phyloP scores from a whole-genome alignment of 2,113 vertebrate species.

The Pitta sordida region DNA sequence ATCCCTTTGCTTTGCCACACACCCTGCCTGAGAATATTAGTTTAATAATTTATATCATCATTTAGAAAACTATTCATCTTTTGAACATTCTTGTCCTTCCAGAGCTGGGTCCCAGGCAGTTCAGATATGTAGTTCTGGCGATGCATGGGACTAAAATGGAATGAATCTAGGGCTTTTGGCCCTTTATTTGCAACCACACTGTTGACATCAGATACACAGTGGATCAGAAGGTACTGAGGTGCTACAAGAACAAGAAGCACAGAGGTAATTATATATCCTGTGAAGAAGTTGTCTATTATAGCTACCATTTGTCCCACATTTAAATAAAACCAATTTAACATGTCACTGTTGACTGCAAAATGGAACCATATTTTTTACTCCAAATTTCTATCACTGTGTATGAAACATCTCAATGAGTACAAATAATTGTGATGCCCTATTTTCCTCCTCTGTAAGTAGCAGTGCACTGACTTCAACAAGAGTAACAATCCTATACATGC shows the following conservation, averaged over 20 bases:
- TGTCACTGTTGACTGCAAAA: background rate
- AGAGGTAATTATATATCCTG: background rate
- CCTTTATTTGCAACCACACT: background rate
- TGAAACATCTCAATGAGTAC: background rate
- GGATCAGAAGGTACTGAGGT: background rate
- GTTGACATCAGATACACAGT: background rate
- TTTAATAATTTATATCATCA: background rate
- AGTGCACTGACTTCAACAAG: background rate
- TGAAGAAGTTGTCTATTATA: background rate
- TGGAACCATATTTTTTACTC: background rate
- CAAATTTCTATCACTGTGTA: background rate
- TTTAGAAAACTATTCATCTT: background rate
- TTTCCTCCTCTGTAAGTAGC: background rate
- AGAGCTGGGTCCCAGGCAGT: background rate
- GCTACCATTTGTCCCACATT: background rate
- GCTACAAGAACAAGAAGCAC: background rate
- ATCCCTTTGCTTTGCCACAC: background rate
- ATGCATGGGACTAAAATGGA: background rate
- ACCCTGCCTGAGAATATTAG: background rate
- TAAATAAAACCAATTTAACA: background rate
- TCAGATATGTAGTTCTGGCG: background rate
- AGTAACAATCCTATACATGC: rapidly evolving
- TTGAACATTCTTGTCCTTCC: background rate
- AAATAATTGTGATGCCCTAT: background rate
- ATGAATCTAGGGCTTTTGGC: rapidly evolving